Evolutionary conservation across 2,797 vertebrate species (phyloP).

Genomic region (Graptemys geographica): DNA sequence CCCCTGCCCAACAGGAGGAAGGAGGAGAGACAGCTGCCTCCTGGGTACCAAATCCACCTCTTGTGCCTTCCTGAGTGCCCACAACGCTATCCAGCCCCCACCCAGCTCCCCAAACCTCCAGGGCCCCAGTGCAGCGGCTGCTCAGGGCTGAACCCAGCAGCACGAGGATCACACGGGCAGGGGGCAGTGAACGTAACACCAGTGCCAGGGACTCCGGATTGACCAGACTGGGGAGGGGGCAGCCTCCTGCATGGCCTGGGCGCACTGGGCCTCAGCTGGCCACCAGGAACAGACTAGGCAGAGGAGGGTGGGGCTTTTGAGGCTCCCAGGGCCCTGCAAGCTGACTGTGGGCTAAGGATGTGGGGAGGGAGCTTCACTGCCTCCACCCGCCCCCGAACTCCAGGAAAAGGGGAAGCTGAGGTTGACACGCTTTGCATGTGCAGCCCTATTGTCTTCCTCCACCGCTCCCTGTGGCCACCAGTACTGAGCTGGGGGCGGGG

Average conservation of each 20-base stretch:
- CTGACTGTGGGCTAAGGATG: conserved; percentile 1
- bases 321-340: not conserved
- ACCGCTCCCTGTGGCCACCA: not conserved
- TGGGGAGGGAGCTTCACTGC: rapidly evolving
- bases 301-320: not conserved
- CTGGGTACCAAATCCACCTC: not conserved
- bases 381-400: not conserved
- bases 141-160: not conserved
- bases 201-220: not conserved
- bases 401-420: conserved; percentile 50
- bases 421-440: not conserved
- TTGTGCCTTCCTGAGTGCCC: not conserved
- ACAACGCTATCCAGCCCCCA: not conserved
- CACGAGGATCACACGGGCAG: not conserved
- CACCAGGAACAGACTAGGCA: no score
- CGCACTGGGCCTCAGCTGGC: no score
- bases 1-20: not conserved
- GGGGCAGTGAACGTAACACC: rapidly evolving
- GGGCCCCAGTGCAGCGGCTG: not conserved
- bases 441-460: not conserved
- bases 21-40: not conserved
- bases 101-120: no score
- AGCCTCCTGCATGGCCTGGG: no score
- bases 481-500: not conserved
- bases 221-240: not conserved